A percentile compares a stretch with the other conserved stretches of the same genome.
Conservation (phyloP, 2,113 vertebrate genomes). For the Lampris incognitus region DNA sequence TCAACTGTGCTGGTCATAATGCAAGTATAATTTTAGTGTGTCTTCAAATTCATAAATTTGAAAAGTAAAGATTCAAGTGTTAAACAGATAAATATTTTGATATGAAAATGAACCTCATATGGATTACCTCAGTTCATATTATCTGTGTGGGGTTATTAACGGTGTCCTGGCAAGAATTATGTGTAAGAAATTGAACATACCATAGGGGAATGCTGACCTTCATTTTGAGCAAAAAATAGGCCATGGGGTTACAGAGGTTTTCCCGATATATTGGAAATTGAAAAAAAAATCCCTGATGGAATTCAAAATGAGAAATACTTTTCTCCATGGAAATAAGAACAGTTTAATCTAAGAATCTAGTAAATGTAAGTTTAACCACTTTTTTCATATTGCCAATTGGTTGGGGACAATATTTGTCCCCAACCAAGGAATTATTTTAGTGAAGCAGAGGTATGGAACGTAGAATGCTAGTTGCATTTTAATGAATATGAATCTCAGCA, state of each 20-base stretch:
- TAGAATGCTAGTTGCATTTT: too few relatives aligned
- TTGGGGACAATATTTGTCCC: too few relatives aligned
- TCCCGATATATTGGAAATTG: too few relatives aligned
- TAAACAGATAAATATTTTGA: conserved; percentile 1
- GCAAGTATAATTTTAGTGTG: conserved; percentile 3
- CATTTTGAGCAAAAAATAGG: conserved; percentile 22
- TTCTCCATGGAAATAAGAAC: too few relatives aligned
- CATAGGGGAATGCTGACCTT: conserved; percentile 21
- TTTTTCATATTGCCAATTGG: too few relatives aligned
- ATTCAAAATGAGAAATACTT: too few relatives aligned
- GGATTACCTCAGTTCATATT: conserved; percentile 12
- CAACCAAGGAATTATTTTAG: too few relatives aligned
- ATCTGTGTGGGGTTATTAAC: conserved; percentile 18
- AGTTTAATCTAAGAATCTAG: too few relatives aligned
- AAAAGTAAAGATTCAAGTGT: conserved; percentile 38
- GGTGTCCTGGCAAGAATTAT: conserved; percentile 17
- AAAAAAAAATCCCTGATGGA: too few relatives aligned
- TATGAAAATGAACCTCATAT: conserved; percentile 11
- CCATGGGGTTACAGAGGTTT: conserved; percentile 15
- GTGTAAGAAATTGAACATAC: conserved; percentile 12
- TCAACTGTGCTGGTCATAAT: conserved; percentile 33
- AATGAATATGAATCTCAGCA: too few relatives aligned
- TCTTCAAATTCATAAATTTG: conserved; percentile 8
- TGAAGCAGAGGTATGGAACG: too few relatives aligned
- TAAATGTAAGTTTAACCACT: too few relatives aligned